These are phyloP conservation scores for Erpornis zantholeuca DNA, from an alignment of 2,113 vertebrate species.

Conservation along the genomic window DNA sequence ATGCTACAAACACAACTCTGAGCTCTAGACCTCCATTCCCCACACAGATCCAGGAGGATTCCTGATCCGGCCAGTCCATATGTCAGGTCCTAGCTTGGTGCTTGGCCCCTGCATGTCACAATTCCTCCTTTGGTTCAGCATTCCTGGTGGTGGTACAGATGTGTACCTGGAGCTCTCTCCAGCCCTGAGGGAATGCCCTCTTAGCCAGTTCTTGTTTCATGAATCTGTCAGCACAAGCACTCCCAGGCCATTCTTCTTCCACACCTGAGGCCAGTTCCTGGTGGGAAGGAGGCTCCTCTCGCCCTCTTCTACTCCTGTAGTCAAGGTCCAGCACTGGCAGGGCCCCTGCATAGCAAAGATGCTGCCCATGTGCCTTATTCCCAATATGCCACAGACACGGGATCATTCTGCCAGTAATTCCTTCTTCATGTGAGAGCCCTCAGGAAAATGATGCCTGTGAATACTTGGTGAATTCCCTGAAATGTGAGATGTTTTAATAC, in stretches of 20 bases:
- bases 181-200: background rate
- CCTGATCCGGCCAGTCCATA: rapidly evolving
- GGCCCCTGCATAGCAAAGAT: background rate
- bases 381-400: rapidly evolving
- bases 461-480: background rate
- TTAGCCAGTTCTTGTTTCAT: background rate
- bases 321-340: background rate
- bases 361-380: background rate
- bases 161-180: background rate
- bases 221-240: background rate
- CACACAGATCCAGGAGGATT: background rate
- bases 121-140: background rate
- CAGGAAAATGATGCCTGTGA: background rate
- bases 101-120: background rate
- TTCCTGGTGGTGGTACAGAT: background rate
- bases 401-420: background rate
- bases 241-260: background rate
- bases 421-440: background rate
- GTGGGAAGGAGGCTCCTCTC: background rate
- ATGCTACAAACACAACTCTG: rapidly evolving
- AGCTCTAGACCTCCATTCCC: background rate
- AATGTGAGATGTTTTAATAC: background rate
- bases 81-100: background rate
- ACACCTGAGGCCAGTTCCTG: background rate
- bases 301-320: background rate